phyloP scores from a whole-genome alignment of 2,113 vertebrate genomes.

The Morone saxatilis region DNA sequence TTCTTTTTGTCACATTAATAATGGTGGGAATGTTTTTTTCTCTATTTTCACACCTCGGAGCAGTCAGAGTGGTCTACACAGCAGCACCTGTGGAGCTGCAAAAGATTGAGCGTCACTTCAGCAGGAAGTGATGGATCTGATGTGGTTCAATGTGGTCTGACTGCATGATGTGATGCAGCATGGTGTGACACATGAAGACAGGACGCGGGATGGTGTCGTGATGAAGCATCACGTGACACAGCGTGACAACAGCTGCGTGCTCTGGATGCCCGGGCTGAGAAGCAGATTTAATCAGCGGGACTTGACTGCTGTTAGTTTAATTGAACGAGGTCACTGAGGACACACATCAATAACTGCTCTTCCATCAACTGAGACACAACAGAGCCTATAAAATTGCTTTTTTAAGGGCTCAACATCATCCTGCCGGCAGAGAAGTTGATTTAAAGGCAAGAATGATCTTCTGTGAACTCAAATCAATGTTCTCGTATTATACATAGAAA shows the following conservation, averaged over 20 bases:
- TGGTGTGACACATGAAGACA: background rate
- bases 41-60: background rate
- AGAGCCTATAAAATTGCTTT: background rate
- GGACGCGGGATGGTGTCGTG: background rate
- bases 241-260: background rate
- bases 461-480: background rate
- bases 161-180: background rate
- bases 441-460: background rate
- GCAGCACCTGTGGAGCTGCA: background rate
- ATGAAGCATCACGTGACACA: background rate
- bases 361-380: background rate
- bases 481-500: too few species aligned
- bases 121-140: background rate
- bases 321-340: slow-evolving; percentile 2
- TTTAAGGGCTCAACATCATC: background rate
- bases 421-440: background rate
- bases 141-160: background rate
- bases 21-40: too few species aligned
- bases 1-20: too few species aligned
- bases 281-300: slow-evolving; percentile 4
- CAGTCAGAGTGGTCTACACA: background rate
- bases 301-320: slow-evolving; percentile 12
- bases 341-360: slow-evolving; percentile 5
- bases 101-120: background rate
- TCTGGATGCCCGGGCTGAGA: too few species aligned